Evolutionary conservation across 1,140 invertebrate species (phyloP).

Genomic region (Saccostrea glomerata): DNA sequence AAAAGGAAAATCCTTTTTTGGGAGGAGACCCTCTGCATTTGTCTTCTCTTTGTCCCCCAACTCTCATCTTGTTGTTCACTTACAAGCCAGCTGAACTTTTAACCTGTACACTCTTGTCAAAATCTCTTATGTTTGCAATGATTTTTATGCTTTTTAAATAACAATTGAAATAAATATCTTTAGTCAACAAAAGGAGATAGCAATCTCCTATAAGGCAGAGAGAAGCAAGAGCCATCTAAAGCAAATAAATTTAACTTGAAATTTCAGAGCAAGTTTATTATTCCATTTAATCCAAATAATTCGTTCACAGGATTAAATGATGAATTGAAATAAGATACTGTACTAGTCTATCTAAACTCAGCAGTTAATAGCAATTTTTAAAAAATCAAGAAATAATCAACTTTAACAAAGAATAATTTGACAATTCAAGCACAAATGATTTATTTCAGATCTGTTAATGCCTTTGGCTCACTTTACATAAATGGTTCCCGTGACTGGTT

Average conservation of each 20-base stretch:
- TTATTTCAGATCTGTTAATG: constrained; percentile 22
- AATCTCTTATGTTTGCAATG: constrained; percentile 25
- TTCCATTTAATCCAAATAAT: constrained; percentile 35
- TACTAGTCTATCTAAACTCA: background rate
- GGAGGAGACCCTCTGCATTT: background rate
- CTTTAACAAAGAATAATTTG: constrained; percentile 25
- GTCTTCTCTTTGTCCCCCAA: background rate
- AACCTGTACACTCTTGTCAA: constrained; percentile 29
- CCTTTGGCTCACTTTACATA: constrained; percentile 4
- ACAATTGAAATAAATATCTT: constrained; percentile 39
- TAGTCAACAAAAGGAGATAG: constrained; percentile 33
- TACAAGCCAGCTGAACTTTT: background rate
- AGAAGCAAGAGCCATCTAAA: constrained; percentile 11
- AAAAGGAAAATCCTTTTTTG: too few species aligned
- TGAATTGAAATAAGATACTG: constrained; percentile 32
- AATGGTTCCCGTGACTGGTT: background rate
- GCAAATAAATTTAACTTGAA: constrained; percentile 30
- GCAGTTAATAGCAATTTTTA: background rate
- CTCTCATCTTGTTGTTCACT: constrained; percentile 21
- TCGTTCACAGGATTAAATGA: constrained; percentile 33
- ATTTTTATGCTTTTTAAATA: constrained; percentile 39
- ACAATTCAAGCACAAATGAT: constrained; percentile 34
- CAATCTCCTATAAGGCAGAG: background rate
- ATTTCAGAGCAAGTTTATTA: constrained; percentile 28
- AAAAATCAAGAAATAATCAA: constrained; percentile 35